Conservation (phyloP, 2,888 invertebrate genomes). For the Scaptomyza tumidula region DNA sequence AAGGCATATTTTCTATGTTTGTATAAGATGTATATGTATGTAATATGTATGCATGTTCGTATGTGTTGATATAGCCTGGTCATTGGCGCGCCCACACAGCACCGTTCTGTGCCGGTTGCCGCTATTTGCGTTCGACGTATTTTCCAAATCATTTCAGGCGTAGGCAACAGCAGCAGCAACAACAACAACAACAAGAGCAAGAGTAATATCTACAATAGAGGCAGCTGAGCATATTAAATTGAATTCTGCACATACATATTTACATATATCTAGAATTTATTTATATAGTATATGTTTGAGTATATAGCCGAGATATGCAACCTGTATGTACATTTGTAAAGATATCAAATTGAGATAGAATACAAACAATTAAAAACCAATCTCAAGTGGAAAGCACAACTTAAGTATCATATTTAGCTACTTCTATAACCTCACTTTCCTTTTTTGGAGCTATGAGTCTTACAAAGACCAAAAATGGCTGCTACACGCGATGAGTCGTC, state of each 20-base stretch:
- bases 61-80: conserved; percentile 35
- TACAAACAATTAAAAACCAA: conserved; percentile 11
- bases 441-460: conserved; percentile 45
- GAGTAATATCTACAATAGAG: conserved; percentile 31
- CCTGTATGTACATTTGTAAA: neutral
- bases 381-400: conserved; percentile 7
- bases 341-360: neutral
- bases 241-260: conserved; percentile 47
- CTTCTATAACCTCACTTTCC: conserved; percentile 41
- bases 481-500: conserved; percentile 43
- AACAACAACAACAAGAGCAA: conserved; percentile 20
- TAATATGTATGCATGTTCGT: neutral
- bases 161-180: conserved; percentile 50
- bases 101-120: conserved; percentile 30
- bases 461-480: conserved; percentile 38
- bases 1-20: conserved; percentile 32
- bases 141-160: conserved; percentile 67
- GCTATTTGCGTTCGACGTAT: conserved; percentile 66
- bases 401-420: conserved; percentile 7
- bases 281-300: neutral
- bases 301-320: conserved; percentile 3
- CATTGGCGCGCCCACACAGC: conserved; percentile 57
- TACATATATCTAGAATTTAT: neutral
- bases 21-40: conserved; percentile 8
- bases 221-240: conserved; percentile 60